These are phyloP conservation scores for Noctua fimbriata DNA, from an alignment of 2,888 invertebrate genomes.

Conservation along the genomic window DNA sequence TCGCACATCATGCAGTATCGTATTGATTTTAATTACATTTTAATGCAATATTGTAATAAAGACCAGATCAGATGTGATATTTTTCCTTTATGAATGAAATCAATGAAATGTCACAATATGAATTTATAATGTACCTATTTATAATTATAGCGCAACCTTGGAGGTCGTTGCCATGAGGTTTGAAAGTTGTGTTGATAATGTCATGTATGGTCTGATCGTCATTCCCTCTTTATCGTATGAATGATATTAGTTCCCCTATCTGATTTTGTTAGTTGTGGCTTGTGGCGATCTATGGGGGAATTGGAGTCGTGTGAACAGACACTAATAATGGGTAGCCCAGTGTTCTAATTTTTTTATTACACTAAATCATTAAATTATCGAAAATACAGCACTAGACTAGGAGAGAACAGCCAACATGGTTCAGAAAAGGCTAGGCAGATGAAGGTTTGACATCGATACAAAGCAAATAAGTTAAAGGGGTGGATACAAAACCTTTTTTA, in stretches of 20 bases:
- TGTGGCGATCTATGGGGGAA: background rate
- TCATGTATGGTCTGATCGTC: background rate
- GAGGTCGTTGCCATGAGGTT: conserved; percentile 17
- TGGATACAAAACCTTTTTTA: background rate
- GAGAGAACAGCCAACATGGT: background rate
- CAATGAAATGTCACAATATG: conserved; percentile 47
- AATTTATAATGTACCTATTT: conserved; percentile 36
- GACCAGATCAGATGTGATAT: conserved; percentile 12
- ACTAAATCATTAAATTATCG: too few species aligned
- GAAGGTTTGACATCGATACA: background rate
- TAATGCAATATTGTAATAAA: conserved; percentile 31
- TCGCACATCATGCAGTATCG: conserved; percentile 6
- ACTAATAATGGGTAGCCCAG: background rate
- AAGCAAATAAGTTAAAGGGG: background rate
- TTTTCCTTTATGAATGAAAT: conserved; percentile 47
- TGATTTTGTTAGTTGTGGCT: background rate
- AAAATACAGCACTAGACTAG: background rate
- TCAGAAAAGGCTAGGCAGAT: background rate
- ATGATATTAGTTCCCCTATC: background rate
- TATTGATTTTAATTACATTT: conserved; percentile 28
- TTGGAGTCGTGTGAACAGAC: conserved; percentile 3
- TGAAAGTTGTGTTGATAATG: conserved; percentile 42
- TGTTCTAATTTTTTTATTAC: background rate
- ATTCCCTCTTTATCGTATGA: background rate
- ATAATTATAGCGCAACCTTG: conserved; percentile 31